Conservation (phyloP, 2,797 vertebrate genomes). For the Furcifer pardalis region DNA sequence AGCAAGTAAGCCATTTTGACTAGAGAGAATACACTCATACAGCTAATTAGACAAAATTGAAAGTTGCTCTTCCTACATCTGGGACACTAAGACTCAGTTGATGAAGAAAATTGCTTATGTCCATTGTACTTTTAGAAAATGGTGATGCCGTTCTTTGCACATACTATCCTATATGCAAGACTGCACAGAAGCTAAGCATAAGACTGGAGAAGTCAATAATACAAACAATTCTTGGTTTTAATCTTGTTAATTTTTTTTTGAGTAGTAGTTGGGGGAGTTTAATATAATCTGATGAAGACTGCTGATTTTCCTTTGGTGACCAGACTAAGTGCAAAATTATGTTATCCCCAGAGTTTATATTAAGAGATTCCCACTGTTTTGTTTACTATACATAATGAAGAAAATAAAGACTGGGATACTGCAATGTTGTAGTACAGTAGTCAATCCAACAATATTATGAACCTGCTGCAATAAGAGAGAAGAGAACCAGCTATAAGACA, state of each 20-base stretch:
- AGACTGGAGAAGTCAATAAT: not conserved
- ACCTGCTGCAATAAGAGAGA: not conserved
- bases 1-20: not conserved
- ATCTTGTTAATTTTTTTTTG: conserved; percentile 21
- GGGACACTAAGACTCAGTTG: not conserved
- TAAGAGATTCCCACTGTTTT: not conserved
- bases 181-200: not conserved
- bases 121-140: not conserved
- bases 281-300: not conserved
- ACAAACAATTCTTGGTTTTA: not conserved
- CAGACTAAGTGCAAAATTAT: not conserved
- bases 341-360: not conserved
- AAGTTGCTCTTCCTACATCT: not conserved
- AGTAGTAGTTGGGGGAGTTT: not conserved
- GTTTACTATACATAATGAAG: not conserved
- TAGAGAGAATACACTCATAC: not conserved
- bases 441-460: not conserved
- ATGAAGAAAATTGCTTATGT: not conserved
- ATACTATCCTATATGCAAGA: not conserved
- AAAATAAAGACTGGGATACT: no score
- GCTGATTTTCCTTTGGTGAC: not conserved
- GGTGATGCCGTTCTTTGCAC: not conserved
- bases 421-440: not conserved
- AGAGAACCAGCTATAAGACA: not conserved
- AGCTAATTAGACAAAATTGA: not conserved